Base-by-base conservation (phyloP, 2,113 vertebrate genomes). In the Pungitius pungitius region DNA sequence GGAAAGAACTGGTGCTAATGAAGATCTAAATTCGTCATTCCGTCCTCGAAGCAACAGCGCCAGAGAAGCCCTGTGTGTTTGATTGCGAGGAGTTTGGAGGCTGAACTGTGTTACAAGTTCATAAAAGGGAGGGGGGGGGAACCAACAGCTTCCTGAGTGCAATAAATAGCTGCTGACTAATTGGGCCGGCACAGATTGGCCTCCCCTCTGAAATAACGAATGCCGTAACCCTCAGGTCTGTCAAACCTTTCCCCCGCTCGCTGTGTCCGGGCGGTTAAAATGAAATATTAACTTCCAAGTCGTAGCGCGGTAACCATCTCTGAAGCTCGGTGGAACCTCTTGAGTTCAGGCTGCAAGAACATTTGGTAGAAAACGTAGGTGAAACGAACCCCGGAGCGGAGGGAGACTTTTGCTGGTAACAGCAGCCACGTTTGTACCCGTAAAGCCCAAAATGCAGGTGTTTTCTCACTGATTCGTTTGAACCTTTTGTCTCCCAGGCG, bases 401-500 rank as follows among this genome's bases (percentile, higher is more conserved):
- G 60, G 52, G 63, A 75, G 64, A 77, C 42, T 73, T 70, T 61
- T 27, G 30, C 65, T 47, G 12, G 20, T 39, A 69, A 45, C 6
- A 59, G 76, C 60, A 18, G 61, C n/a, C n/a, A n/a, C n/a, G n/a
- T n/a, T n/a, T n/a, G n/a, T n/a, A n/a, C n/a, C n/a, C n/a, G n/a
- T n/a, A n/a, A n/a, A n/a, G n/a, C n/a, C n/a, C n/a, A n/a, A n/a
- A n/a, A n/a, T n/a, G n/a, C n/a, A n/a, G n/a, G n/a, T n/a, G n/a
- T n/a, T n/a, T n/a, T n/a, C n/a, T n/a, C n/a, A n/a, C n/a, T n/a
- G n/a, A n/a, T n/a, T n/a, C n/a, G n/a, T n/a, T n/a, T n/a, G n/a
- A n/a, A n/a, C n/a, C n/a, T 74, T 83, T 52, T 84, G 66, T 75
- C 37, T 93, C 93, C 80, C 87, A 99, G 98, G 98, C 98, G 66